Evolutionary conservation across 2,797 vertebrate species (phyloP).

Genomic region (Menidia menidia): DNA sequence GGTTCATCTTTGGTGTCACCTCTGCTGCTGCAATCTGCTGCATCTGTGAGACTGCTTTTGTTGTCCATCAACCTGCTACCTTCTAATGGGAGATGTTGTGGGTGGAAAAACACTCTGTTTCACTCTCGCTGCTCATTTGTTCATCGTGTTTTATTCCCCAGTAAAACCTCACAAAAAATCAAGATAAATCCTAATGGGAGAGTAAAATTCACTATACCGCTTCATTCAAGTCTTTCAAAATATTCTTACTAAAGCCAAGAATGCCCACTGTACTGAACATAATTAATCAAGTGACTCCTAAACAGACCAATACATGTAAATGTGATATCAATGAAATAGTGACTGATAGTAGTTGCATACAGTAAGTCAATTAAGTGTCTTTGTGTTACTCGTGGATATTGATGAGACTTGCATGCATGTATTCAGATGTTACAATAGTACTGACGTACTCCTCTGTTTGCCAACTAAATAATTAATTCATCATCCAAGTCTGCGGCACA

Average conservation of each 20-base stretch:
- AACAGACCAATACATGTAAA: neutral
- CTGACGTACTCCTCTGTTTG: slow-evolving; percentile 19
- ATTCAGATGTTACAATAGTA: slow-evolving; percentile 24
- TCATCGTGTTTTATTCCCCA: too few species aligned
- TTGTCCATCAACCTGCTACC: neutral
- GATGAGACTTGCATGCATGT: slow-evolving; percentile 10
- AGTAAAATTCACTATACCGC: neutral
- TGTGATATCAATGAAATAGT: slow-evolving; percentile 4
- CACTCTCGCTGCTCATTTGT: too few species aligned
- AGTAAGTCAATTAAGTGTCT: slow-evolving; percentile 11
- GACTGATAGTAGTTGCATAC: slow-evolving; percentile 13
- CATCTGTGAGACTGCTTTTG: neutral
- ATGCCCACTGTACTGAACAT: slow-evolving; percentile 21
- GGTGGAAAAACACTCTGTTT: neutral
- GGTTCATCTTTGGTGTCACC: neutral
- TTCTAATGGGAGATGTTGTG: neutral
- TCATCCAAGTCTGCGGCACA: slow-evolving; percentile 26
- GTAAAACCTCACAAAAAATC: neutral
- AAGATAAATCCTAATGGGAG: slow-evolving; percentile 1
- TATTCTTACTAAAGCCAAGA: neutral
- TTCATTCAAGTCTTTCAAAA: slow-evolving; percentile 14
- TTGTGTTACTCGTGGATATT: slow-evolving; percentile 14
- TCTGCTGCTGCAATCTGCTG: slow-evolving; percentile 1
- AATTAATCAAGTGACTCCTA: slow-evolving; percentile 9
- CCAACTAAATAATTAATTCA: slow-evolving; percentile 40